phyloP scores from a whole-genome alignment of 2,888 invertebrate genomes.

The Hipparchia sbordonii region DNA sequence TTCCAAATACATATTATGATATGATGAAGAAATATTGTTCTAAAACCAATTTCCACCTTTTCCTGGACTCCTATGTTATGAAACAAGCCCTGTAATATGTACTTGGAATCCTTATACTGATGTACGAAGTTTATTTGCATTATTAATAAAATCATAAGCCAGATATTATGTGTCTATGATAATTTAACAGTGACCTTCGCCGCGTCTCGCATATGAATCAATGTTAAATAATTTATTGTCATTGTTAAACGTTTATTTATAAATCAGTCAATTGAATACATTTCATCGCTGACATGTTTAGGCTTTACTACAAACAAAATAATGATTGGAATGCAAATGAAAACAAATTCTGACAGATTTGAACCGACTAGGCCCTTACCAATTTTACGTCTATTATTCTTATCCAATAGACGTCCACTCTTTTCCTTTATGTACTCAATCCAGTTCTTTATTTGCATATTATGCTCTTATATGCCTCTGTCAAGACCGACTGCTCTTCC shows the following conservation, averaged over 20 bases:
- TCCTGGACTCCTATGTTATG: not conserved
- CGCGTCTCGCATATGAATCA: slow-evolving; percentile 29
- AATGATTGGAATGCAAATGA: too few species aligned
- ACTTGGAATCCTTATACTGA: not conserved
- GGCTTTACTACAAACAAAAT: too few species aligned
- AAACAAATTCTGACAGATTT: too few species aligned
- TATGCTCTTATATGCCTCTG: too few species aligned
- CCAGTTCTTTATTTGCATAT: too few species aligned
- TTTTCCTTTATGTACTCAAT: too few species aligned
- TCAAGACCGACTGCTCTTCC: too few species aligned
- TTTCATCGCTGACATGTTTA: not conserved
- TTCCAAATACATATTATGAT: too few species aligned
- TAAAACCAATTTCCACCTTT: not conserved
- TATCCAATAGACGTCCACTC: too few species aligned
- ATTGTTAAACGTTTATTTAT: slow-evolving; percentile 16
- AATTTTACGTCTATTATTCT: too few species aligned
- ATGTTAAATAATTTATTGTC: slow-evolving; percentile 25
- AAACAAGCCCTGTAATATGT: not conserved
- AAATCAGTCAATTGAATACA: not conserved
- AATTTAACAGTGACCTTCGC: slow-evolving; percentile 24
- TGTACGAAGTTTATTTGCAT: slow-evolving; percentile 2
- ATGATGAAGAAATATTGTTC: too few species aligned
- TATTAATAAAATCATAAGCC: slow-evolving; percentile 11
- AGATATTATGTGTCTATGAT: slow-evolving; percentile 6
- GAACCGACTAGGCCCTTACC: too few species aligned